These are phyloP conservation scores for Dione vanillae DNA, from an alignment of 2,888 invertebrate species.

Conservation along the genomic window DNA sequence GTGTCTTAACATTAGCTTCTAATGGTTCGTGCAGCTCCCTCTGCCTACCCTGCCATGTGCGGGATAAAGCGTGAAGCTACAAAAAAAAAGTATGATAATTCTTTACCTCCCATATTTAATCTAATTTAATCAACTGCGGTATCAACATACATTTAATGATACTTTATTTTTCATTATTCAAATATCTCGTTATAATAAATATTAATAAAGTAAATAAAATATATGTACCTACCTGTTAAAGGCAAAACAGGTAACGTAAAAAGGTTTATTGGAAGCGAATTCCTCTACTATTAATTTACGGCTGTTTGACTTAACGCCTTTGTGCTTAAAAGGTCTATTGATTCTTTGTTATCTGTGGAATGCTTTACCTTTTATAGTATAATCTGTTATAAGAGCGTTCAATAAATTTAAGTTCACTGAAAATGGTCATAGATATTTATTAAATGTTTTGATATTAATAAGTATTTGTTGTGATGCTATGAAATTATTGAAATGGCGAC, in stretches of 20 bases:
- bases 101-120: too few species aligned
- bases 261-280: slow-evolving; percentile 13
- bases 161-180: too few species aligned
- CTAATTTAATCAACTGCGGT: too few species aligned
- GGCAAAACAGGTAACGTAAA: slow-evolving; percentile 22
- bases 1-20: too few species aligned
- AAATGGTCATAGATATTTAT: background rate
- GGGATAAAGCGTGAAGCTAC: too few species aligned
- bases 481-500: background rate
- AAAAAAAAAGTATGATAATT: too few species aligned
- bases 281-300: slow-evolving; percentile 24
- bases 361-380: slow-evolving; percentile 12
- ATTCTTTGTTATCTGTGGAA: slow-evolving; percentile 29
- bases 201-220: background rate
- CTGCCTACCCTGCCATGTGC: too few species aligned
- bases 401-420: slow-evolving; percentile 13
- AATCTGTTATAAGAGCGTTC: background rate
- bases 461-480: background rate
- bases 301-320: slow-evolving; percentile 17
- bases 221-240: background rate
- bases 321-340: slow-evolving; percentile 21
- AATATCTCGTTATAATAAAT: too few species aligned
- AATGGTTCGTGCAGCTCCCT: too few species aligned
- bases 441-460: background rate
- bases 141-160: too few species aligned